Base-by-base conservation (phyloP, 1,140 invertebrate species). In the Dinothrombium tinctorium region DNA sequence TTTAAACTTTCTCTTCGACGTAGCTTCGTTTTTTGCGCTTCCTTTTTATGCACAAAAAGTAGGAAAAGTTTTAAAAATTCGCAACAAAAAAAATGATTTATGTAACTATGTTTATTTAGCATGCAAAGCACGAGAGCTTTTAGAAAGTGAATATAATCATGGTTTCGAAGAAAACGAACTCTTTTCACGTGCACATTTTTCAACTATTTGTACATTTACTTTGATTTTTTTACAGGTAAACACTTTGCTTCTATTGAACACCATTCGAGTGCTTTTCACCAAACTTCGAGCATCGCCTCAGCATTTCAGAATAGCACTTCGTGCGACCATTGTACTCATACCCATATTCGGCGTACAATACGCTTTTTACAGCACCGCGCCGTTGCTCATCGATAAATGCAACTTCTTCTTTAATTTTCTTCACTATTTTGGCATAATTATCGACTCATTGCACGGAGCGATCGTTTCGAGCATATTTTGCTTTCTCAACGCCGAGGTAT, bases 341-440 rank as follows among this genome's bases (percentile, higher is more conserved):
- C 67, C 68, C 1, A 52, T 70, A 29, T 69, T 70, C 49, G 68
- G 68, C 4, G 55, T 69, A 11, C 68, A 70, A 42, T 60, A 66
- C 37, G 51, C 65, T n/a, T 50, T 69, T 22, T 68, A 68, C 49
- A 49, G 65, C 24, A 58, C 61, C 2, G 43, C 41, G 1, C 41
- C 36, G 20, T 51, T 49, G 12, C 49, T 50, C 14, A 60, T 59
- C 42, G 42, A 50, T 6, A 57, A 54, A 50, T 21, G 54, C 59
- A 24, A 37, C 54, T 4, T 62, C 63, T 47, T 53, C 53, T 31
- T 56, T 60, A 31, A 41, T 53, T 5, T 60, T 60, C 43, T 52
- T 56, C 41, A 37, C 59, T 20, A 53, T 63, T 15, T 62, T 63
- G 41, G 63, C 60, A n/a, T 47, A 61, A 24, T 60, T 61, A 47